Evolutionary conservation across 2,113 vertebrate genomes (phyloP).

Genomic region (Cacatua alba): DNA sequence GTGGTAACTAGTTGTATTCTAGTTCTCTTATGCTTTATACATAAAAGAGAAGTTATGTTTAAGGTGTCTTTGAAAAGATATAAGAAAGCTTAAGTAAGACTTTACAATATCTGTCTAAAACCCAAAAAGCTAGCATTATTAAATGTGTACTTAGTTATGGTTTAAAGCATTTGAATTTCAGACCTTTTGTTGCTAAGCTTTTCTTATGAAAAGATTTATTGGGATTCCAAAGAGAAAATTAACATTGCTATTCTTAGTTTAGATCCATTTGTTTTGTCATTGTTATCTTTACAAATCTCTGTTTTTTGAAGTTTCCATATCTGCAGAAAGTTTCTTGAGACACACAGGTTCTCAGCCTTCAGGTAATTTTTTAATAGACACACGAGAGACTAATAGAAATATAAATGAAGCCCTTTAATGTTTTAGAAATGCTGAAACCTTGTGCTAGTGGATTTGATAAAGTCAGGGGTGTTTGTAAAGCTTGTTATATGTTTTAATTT

Average conservation of each 20-base stretch:
- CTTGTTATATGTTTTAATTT: background rate
- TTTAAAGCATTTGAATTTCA: conserved; percentile 46
- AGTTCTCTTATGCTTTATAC: background rate
- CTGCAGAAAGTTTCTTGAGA: background rate
- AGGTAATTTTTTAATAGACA: background rate
- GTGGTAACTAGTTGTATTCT: background rate
- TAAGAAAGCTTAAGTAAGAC: background rate
- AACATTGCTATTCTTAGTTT: background rate
- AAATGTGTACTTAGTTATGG: background rate
- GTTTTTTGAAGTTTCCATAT: background rate
- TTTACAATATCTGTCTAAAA: background rate
- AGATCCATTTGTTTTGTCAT: conserved; percentile 21
- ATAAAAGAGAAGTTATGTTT: background rate
- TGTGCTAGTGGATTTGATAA: background rate
- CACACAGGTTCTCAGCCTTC: background rate
- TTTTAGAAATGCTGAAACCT: background rate
- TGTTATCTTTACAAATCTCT: conserved; percentile 44
- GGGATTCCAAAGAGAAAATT: conserved; percentile 43
- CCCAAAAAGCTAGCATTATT: background rate
- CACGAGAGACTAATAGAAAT: background rate
- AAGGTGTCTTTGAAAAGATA: background rate
- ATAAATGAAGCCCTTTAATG: background rate
- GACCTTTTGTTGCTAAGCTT: background rate
- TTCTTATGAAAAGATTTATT: conserved; percentile 42
- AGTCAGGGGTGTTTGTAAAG: background rate